Evolutionary conservation across 2,113 vertebrate genomes (phyloP), one percentile per base, ranked within the genome.

Genomic region (Lipotes vexillifer): DNA sequence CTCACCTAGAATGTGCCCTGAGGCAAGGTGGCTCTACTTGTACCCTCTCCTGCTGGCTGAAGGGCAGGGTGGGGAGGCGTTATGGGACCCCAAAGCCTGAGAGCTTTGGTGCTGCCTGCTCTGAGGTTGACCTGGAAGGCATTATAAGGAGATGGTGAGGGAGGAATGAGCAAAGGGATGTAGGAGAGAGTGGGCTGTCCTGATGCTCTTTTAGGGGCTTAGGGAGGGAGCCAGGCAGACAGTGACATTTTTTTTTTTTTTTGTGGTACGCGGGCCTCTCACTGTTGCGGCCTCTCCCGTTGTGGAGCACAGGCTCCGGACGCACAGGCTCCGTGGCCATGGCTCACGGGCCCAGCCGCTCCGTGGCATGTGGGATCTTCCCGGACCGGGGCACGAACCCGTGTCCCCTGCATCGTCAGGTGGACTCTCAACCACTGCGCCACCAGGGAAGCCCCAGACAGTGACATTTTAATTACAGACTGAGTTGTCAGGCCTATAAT

Each of bases 391-490:
- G 44, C 44, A 46, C 2, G 44, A 46, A 46, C 44, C 44, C 10
- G 9, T 2, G 44, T 46, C 44, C 44, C 44, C 44, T 46, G 44
- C 44, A 46, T 46, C 44, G 10, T 9, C 44, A 46, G 44, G 44
- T 10, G 10, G 44, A 10, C 10, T 46, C 44, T 46, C 44, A 46
- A 46, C 44, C 44, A 46, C 44, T 46, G 44, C 9, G 1, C 44
- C 10, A 46, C 44, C 44, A 46, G 44, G 44, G 10, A 11, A 46
- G 44, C 44, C 44, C 44, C 29, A 55, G 55, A 95, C 63, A 80
- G 83, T 88, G 97, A 94, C 25, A 65, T 46, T 87, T 96, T 95
- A 96, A 95, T 95, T 95, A 88, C 29, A 71, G 25, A n/a, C 66
- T 29, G 41, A 68, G 27, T 74, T 72, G 68, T 90, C 85, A 96